A percentile compares a stretch with the other conserved stretches of the same genome.
These are phyloP conservation scores for Orientallactaga bullata DNA, from an alignment of 2,113 vertebrate genomes.

Conservation along the genomic window DNA sequence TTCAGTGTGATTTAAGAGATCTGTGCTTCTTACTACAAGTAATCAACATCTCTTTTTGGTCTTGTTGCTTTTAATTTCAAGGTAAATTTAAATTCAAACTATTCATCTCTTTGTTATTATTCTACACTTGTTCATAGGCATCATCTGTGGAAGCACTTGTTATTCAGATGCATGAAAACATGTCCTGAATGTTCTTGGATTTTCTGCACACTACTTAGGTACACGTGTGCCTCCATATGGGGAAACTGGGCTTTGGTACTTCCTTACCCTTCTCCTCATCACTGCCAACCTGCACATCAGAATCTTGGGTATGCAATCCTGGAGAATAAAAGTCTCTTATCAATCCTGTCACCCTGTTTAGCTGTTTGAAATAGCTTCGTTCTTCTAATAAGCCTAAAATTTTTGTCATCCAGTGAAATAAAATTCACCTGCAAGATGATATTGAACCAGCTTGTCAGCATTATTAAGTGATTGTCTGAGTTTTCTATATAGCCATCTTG, in stretches of 20 bases:
- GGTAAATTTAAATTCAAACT: constrained; percentile 59
- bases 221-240: neutral
- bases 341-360: neutral
- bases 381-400: constrained; percentile 31
- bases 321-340: neutral
- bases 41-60: constrained; percentile 54
- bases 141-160: constrained; percentile 21
- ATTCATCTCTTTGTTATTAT: constrained; percentile 55
- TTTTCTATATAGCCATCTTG: neutral
- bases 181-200: neutral
- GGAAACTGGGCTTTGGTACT: constrained; percentile 4
- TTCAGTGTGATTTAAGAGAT: constrained; percentile 52
- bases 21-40: constrained; percentile 49
- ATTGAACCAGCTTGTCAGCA: neutral
- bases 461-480: neutral
- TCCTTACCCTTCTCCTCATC: constrained; percentile 4
- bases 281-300: constrained; percentile 27
- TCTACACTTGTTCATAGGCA: constrained; percentile 51
- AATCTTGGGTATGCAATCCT: neutral
- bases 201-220: neutral
- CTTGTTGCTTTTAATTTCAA: constrained; percentile 49
- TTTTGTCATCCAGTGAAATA: neutral
- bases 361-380: neutral
- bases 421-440: constrained; percentile 21
- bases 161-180: neutral